These are phyloP conservation scores for Nycteola revayana DNA, from an alignment of 2,888 invertebrate genomes.

Conservation along the genomic window DNA sequence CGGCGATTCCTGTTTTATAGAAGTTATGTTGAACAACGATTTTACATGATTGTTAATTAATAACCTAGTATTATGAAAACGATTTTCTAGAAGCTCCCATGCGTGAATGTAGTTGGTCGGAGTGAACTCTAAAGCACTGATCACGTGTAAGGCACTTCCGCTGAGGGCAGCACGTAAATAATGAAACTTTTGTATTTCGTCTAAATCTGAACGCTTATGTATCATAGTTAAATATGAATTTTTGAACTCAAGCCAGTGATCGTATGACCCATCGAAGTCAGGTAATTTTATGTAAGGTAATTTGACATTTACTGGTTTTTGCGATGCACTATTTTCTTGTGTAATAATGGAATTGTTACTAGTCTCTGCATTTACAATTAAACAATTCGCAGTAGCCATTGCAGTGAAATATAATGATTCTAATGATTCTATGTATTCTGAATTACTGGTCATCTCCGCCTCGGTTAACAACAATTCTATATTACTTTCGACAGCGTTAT, in stretches of 20 bases:
- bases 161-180: constrained; percentile 17
- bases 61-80: constrained; percentile 17
- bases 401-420: no score
- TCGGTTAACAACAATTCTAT: no score
- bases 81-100: constrained; percentile 7
- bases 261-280: constrained; percentile 21
- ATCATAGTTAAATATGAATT: constrained; percentile 19
- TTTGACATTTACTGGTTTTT: no score
- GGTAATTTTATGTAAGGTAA: constrained; percentile 19
- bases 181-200: constrained; percentile 20
- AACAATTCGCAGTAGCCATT: no score
- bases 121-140: constrained; percentile 16
- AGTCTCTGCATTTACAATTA: no score
- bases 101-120: constrained; percentile 16
- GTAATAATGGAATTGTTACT: no score
- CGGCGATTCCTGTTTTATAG: constrained; percentile 19
- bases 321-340: no score
- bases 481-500: no score
- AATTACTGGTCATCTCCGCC: no score
- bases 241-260: constrained; percentile 24
- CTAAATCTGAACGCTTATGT: constrained; percentile 11
- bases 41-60: constrained; percentile 12
- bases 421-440: no score
- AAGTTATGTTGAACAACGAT: constrained; percentile 13
- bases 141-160: constrained; percentile 12